Evolutionary conservation across 2,888 invertebrate genomes (phyloP), one percentile per base, ranked within the genome.

Genomic region (Synanthedon formicaeformis): DNA sequence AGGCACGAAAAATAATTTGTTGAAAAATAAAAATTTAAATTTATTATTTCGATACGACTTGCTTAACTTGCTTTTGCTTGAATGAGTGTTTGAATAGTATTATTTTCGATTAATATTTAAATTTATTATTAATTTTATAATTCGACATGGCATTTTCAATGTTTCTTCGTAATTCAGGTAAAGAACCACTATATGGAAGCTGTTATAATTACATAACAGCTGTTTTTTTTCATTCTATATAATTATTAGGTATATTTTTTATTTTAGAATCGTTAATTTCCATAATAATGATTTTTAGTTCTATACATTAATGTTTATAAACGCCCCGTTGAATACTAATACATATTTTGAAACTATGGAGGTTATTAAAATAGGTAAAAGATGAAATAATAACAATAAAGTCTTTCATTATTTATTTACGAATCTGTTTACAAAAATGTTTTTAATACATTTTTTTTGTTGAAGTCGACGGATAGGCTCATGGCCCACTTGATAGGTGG

Each of bases 141-240:
- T 10, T 49, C 13, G 18, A 49, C 23, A 57, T 88, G 87, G 80
- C 86, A 48, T 75, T 85, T 56, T 87, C 87, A 5, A 79, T 81
- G 75, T 77, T 86, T 52, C 66, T 83, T 52, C 81, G 85, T 55
- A 65, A 71, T 56, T 65, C 81, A 77, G 85, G 86, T 87, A 78
- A 59, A 50, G 54, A 27, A 48, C 48, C 40, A 23, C 13, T 34
- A 51, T 57, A 49, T 62, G 55, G 54, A n/a, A 54, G 59, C 56
- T 66, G 8, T 34, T 65, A 60, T 57, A 68, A 67, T 83, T 82
- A 82, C 78, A 85, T 82, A 78, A 81, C 71, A 67, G 54, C 61
- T 73, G 61, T 69, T 66, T 56, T 61, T 60, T 51, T 62, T 56
- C 51, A 11, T 41, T 27, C 16, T n/a, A 48, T 34, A 16, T 8